Evolutionary conservation across 2,888 invertebrate species (phyloP).

Genomic region (Endotricha flammealis): DNA sequence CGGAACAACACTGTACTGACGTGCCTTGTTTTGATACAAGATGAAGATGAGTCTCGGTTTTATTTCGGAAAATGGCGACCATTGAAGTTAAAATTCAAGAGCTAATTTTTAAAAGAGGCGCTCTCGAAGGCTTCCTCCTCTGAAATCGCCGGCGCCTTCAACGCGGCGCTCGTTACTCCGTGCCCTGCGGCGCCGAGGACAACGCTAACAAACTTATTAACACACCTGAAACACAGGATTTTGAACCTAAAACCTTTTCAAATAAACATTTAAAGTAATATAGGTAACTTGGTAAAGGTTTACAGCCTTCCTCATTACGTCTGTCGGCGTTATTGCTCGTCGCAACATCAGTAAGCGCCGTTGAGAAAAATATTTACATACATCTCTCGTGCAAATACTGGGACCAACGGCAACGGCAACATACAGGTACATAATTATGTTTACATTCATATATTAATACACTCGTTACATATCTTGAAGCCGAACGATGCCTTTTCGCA

Average conservation of each 20-base stretch:
- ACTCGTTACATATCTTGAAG: conserved; percentile 30
- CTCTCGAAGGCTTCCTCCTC: conserved; percentile 41
- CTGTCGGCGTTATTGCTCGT: conserved; percentile 60
- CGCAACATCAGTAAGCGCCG: conserved; percentile 58
- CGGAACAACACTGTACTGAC: neutral
- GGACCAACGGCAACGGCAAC: conserved; percentile 30
- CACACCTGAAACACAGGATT: conserved; percentile 37
- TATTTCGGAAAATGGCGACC: conserved; percentile 25
- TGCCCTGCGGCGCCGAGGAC: conserved; percentile 57
- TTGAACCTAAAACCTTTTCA: conserved; percentile 38
- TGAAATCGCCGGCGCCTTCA: conserved; percentile 49
- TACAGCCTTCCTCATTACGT: conserved; percentile 64
- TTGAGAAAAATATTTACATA: conserved; percentile 67
- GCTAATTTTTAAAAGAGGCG: conserved; percentile 52
- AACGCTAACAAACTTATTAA: conserved; percentile 39
- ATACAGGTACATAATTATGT: conserved; percentile 35
- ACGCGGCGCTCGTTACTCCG: conserved; percentile 57
- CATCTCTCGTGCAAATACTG: conserved; percentile 51
- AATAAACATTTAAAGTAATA: conserved; percentile 15
- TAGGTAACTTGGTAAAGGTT: conserved; percentile 30
- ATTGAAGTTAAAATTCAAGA: conserved; percentile 40
- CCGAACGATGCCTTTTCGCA: conserved; percentile 24
- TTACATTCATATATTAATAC: conserved; percentile 40
- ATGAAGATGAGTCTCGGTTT: conserved; percentile 18
- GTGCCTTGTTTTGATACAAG: conserved; percentile 7